Base-by-base conservation (phyloP, 92 coral and sea anemone species). In the Umimayanthus kanabou region DNA sequence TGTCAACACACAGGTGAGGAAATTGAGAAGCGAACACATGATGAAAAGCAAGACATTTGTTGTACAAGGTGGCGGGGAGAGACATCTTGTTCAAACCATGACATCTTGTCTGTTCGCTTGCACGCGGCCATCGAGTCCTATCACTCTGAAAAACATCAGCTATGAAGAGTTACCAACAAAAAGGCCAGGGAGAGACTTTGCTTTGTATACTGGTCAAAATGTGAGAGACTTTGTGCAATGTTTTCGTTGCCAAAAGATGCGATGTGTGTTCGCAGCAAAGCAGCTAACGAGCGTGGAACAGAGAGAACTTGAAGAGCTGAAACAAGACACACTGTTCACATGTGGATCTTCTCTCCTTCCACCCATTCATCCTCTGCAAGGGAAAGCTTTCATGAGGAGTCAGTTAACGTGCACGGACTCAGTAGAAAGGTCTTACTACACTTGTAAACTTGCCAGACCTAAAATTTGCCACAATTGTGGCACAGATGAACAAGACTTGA, bases 231-330 rank as follows among this genome's bases (percentile, higher is more conserved):
- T 83, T 69, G 87, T 83, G 30, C 78, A 83, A 11, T 83, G 87
- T n/a, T 83, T 83, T 83, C 87, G 87, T 49, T 83, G 87, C 87
- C 87, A 70, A 43, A 83, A 83, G 87, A 45, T 83, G 87, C 87
- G 87, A 1, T 83, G 87, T 47, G 87, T 83, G 76, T 83, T 69
- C 37, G 87, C 87, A 0, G 77, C 87, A 43, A 83, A 83, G 61
- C 87, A 83, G 64, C 61, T 83, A 13, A 83, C 87, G 6, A 67
- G 87, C 8, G 65, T 7, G 40, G 87, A 83, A 47, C 87, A 83
- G 45, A 70, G 77, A 70, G 42, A 83, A 2, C 77, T 83, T 0
- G 78, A 83, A 3, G 78, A 83, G 16, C 74, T 83, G n/a, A 83
- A 83, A 70, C 78, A 70, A 70, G 78, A 83, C 65, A 83, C 87